phyloP scores from a whole-genome alignment of 2,888 invertebrate species.

The Dusona sp. region DNA sequence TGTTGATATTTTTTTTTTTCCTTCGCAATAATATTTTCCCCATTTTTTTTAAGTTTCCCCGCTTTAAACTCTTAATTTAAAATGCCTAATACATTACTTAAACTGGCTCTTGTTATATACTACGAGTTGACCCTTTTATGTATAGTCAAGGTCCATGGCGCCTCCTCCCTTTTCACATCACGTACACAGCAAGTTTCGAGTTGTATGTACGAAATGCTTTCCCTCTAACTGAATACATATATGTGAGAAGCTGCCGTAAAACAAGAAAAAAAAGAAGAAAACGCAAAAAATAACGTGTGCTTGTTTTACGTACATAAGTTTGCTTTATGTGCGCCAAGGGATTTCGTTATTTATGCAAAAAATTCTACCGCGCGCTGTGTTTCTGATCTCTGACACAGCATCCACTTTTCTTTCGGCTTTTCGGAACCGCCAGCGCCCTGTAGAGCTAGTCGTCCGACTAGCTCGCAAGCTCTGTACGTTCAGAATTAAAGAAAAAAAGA shows the following conservation, averaged over 20 bases:
- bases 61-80: no score
- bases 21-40: no score
- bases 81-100: no score
- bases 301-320: slow-evolving; percentile 49
- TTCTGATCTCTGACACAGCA: slow-evolving; percentile 17
- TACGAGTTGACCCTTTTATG: neutral
- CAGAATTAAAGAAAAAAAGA: slow-evolving; percentile 5
- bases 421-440: neutral
- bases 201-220: neutral
- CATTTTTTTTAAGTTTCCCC: no score
- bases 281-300: neutral
- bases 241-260: neutral
- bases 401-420: slow-evolving; percentile 23
- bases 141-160: neutral
- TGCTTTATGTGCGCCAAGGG: slow-evolving; percentile 51
- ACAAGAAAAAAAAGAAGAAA: neutral
- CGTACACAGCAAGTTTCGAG: neutral
- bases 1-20: no score
- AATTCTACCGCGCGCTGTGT: slow-evolving; percentile 33
- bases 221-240: neutral
- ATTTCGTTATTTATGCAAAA: slow-evolving; percentile 70
- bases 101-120: no score
- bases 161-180: neutral
- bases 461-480: slow-evolving; percentile 26
- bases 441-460: slow-evolving; percentile 22